Conservation (phyloP, 2,113 vertebrate species). For the Alethe diademata region DNA sequence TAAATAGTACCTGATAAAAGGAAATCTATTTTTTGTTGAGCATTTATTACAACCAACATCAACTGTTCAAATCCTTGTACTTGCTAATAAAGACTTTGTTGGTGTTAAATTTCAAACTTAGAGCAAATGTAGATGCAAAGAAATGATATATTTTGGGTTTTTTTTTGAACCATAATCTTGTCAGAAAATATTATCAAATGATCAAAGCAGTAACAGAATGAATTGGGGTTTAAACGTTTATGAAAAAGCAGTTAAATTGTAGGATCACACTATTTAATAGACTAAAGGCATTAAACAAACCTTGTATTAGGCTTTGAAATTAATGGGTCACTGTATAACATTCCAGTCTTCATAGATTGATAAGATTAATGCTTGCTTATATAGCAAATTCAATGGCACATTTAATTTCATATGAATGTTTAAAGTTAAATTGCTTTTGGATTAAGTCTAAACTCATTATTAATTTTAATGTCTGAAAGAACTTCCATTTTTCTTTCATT, state of each 20-base stretch:
- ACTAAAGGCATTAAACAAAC: conserved; percentile 80
- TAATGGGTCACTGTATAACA: conserved; percentile 83
- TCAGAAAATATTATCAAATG: conserved; percentile 71
- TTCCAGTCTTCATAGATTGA: conserved; percentile 79
- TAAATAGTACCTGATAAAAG: background rate
- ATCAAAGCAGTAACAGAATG: conserved; percentile 71
- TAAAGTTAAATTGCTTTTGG: conserved; percentile 88
- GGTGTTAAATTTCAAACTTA: background rate
- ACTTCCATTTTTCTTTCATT: conserved; percentile 83
- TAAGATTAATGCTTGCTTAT: conserved; percentile 89
- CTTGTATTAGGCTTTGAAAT: conserved; percentile 81
- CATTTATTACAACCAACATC: background rate
- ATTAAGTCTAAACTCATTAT: conserved; percentile 87
- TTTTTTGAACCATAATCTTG: conserved; percentile 63
- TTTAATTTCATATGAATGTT: conserved; percentile 89
- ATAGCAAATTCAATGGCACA: conserved; percentile 88
- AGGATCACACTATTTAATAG: conserved; percentile 81
- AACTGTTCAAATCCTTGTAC: background rate
- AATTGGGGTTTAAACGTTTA: conserved; percentile 71
- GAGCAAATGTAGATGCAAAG: conserved; percentile 3
- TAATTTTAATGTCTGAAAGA: conserved; percentile 82
- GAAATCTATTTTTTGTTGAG: background rate
- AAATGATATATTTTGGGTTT: background rate
- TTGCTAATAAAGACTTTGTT: background rate
- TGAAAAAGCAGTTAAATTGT: conserved; percentile 77